phyloP scores from a whole-genome alignment of 2,888 invertebrate species.

The Catotricha subobsoleta region DNA sequence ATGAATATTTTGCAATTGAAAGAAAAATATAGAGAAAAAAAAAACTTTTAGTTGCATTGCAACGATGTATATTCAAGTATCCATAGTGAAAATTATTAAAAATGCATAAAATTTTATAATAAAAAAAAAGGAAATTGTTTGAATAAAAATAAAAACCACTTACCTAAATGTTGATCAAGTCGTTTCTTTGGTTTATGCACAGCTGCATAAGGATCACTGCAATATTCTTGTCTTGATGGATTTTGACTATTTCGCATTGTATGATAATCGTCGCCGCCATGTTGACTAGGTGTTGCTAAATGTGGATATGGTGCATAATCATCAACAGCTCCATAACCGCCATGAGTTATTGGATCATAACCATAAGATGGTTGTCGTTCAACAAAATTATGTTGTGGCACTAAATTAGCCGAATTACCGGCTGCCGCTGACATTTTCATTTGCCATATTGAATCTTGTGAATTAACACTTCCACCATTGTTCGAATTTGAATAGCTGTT shows the following conservation, averaged over 20 bases:
- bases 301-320: conserved; percentile 76
- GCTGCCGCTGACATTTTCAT: conserved; percentile 73
- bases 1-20: too few relatives aligned
- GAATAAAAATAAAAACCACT: too few relatives aligned
- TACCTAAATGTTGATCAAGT: conserved; percentile 73
- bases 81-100: too few relatives aligned
- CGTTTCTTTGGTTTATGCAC: conserved; percentile 81
- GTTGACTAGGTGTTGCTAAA: conserved; percentile 45
- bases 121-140: too few relatives aligned
- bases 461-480: conserved; percentile 89
- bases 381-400: conserved; percentile 39
- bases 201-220: conserved; percentile 73
- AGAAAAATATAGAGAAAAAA: too few relatives aligned
- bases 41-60: too few relatives aligned
- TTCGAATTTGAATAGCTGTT: conserved; percentile 86
- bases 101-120: too few relatives aligned
- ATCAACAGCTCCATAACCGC: conserved; percentile 64
- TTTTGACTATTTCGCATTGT: conserved; percentile 55
- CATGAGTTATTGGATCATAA: conserved; percentile 62
- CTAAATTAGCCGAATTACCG: conserved; percentile 43
- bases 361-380: conserved; percentile 53
- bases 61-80: too few relatives aligned
- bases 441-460: conserved; percentile 87
- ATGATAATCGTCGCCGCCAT: conserved; percentile 47
- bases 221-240: conserved; percentile 72